These are phyloP conservation scores for Ceratoteleas bidentatus DNA, from an alignment of 1,140 invertebrate species.

Conservation along the genomic window DNA sequence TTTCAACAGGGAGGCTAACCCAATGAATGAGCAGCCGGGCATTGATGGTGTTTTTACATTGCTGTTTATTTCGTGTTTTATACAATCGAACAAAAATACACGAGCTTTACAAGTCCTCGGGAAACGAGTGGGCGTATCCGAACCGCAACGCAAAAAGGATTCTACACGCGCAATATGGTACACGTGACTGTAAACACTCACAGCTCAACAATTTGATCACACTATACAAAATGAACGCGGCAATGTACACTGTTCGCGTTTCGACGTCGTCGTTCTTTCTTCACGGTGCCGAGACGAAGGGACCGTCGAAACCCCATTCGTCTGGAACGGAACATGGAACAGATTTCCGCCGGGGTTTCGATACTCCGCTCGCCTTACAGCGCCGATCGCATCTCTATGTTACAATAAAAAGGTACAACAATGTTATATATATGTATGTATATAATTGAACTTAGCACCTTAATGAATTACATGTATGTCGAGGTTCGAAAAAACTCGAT, in stretches of 20 bases:
- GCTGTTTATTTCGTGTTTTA: slow-evolving; percentile 38
- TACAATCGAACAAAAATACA: slow-evolving; percentile 41
- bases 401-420: slow-evolving; percentile 50
- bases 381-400: too few species aligned
- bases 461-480: too few species aligned
- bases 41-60: slow-evolving; percentile 24
- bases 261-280: slow-evolving; percentile 11
- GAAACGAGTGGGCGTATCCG: background rate
- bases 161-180: slow-evolving; percentile 27
- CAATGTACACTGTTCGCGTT: slow-evolving; percentile 33
- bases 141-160: background rate
- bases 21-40: background rate
- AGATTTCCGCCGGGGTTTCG: too few species aligned
- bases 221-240: slow-evolving; percentile 43
- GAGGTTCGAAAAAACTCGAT: too few species aligned
- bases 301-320: too few species aligned
- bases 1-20: too few species aligned
- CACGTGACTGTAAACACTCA: slow-evolving; percentile 41
- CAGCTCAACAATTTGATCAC: slow-evolving; percentile 52
- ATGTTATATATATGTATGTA: slow-evolving; percentile 37
- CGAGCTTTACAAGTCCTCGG: slow-evolving; percentile 16
- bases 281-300: too few species aligned
- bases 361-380: too few species aligned
- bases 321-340: too few species aligned
- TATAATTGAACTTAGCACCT: too few species aligned